Conservation (phyloP, 2,113 vertebrate genomes). For the Platichthys stellatus region DNA sequence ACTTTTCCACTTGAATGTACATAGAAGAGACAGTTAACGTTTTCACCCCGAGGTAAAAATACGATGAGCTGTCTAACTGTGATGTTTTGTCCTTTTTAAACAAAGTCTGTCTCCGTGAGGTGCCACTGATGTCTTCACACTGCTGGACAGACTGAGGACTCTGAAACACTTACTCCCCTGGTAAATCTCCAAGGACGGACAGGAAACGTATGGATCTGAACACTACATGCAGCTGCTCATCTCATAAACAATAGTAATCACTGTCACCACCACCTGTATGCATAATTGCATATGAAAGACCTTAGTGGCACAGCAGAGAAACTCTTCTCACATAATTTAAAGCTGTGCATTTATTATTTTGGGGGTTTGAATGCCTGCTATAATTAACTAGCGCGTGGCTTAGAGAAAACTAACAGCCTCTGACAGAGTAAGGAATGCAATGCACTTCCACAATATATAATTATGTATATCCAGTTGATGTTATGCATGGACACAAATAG, state of each 20-base stretch:
- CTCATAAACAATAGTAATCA: conserved; percentile 56
- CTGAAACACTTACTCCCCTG: conserved; percentile 34
- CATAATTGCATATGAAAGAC: conserved; percentile 34
- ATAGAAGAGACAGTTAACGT: conserved; percentile 13
- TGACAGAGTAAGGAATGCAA: conserved; percentile 32
- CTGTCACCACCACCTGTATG: conserved; percentile 43
- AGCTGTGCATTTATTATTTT: conserved; percentile 18
- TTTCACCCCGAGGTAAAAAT: conserved; percentile 33
- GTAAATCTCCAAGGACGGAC: conserved; percentile 31
- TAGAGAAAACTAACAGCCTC: conserved; percentile 16
- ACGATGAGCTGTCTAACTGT: conserved; percentile 15
- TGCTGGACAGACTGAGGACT: background rate
- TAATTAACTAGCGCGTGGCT: background rate
- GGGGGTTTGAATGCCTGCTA: conserved; percentile 28
- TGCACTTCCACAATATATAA: conserved; percentile 21
- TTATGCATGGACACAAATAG: background rate
- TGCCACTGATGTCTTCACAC: conserved; percentile 27
- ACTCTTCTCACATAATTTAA: conserved; percentile 18
- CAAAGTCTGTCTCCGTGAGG: conserved; percentile 33
- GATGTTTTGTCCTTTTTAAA: conserved; percentile 26
- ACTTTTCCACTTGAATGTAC: conserved; percentile 28
- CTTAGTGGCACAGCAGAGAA: background rate
- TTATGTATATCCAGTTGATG: conserved; percentile 26
- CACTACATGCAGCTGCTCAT: conserved; percentile 58
- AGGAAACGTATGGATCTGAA: conserved; percentile 25